phyloP scores from a whole-genome alignment of 2,888 invertebrate species.

The Noctua janthe region DNA sequence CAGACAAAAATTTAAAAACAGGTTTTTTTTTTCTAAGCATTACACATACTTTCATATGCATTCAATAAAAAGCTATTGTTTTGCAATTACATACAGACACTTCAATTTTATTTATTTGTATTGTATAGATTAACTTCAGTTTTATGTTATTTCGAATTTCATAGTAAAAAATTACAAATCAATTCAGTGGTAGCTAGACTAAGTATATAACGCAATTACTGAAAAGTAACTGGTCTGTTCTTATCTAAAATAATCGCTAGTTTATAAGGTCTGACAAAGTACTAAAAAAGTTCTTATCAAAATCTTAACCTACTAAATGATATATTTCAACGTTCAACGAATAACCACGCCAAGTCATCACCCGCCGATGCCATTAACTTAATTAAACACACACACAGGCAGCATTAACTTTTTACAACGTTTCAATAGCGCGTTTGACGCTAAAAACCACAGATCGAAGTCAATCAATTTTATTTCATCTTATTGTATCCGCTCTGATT shows the following conservation, averaged over 20 bases:
- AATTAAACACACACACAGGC: slow-evolving; percentile 26
- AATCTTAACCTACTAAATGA: neutral
- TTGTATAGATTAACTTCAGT: neutral
- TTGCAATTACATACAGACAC: too few relatives aligned
- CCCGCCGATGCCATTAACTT: slow-evolving; percentile 24
- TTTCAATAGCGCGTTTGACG: slow-evolving; percentile 31
- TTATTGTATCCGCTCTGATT: slow-evolving; percentile 67
- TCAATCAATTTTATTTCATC: slow-evolving; percentile 51
- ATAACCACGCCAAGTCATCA: neutral
- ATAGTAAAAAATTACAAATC: neutral
- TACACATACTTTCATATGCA: too few relatives aligned
- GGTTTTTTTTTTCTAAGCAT: too few relatives aligned
- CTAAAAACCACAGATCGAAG: slow-evolving; percentile 46
- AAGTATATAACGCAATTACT: neutral
- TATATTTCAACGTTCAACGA: neutral
- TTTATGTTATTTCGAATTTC: neutral
- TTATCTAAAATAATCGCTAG: neutral
- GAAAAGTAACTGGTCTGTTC: neutral
- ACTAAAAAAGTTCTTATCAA: neutral
- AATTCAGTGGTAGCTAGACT: neutral
- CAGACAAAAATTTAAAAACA: too few relatives aligned
- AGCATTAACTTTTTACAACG: slow-evolving; percentile 19
- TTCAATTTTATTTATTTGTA: too few relatives aligned
- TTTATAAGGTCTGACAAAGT: neutral
- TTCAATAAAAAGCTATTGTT: too few relatives aligned